Base-by-base conservation (phyloP, 1,140 invertebrate species). In the Drosophila biarmipes region DNA sequence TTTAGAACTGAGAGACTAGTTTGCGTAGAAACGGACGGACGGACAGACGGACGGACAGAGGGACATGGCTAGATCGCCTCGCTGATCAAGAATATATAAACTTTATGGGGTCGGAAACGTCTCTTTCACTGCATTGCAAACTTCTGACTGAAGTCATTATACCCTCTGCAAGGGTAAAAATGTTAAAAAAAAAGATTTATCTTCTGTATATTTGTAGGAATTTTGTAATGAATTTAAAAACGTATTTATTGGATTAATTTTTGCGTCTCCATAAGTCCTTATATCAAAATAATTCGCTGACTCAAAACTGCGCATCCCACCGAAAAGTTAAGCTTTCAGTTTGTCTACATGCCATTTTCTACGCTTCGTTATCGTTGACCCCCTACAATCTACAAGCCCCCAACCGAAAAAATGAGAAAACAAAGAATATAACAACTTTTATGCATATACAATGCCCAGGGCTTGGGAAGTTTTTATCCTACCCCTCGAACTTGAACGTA, bases 381-480 rank as follows among this genome's bases (percentile, higher is more conserved):
- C 15, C 27, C 21, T 15, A 21, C 24, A 46, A 19, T 27, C 15
- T 11, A 15, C 10, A 6, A 56, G 0, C 10, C 5, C 27, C 35
- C 34, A 19, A 14, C 29, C 21, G 5, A 15, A 51, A 21, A 71
- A 68, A 29, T n/a, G 19, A 31, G n/a, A 51, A 15, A 45, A 48
- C 34, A 31, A 46, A 52, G 38, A 82, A 78, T 78, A 85, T 78
- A 75, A 78, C 46, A 74, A 67, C 76, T 74, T 86, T 71, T 55
- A 59, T 87, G 82, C 82, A 86, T 86, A 81, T 68, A 86, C 82
- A 84, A 80, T 79, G 80, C 62, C 80, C 51, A 51, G 64, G 78
- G 82, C 78, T 86, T 74, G 51, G 54, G 57, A 87, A 81, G 61
- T 86, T 86, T 87, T 78, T 74, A 72, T 59, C 67, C 76, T 45